phyloP scores from a whole-genome alignment of 2,888 invertebrate species.

The Tiliacea citrago region DNA sequence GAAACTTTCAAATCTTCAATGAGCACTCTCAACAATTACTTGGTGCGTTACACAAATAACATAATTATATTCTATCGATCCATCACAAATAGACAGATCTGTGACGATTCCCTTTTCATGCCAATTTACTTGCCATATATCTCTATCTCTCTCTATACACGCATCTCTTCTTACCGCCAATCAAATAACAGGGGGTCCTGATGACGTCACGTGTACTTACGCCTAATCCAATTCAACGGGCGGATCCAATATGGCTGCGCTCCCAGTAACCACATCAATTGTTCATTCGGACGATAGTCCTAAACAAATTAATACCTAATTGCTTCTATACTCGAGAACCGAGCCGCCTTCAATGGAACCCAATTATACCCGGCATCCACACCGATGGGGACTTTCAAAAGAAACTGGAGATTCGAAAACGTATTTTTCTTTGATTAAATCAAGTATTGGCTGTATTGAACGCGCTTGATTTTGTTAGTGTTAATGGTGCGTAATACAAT shows the following conservation, averaged over 20 bases:
- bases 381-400: constrained; percentile 52
- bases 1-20: background rate
- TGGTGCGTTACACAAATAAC: background rate
- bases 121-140: constrained; percentile 19
- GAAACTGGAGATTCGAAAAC: constrained; percentile 57
- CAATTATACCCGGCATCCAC: constrained; percentile 67
- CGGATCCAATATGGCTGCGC: constrained; percentile 57
- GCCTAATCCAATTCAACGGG: constrained; percentile 55
- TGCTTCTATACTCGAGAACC: constrained; percentile 66
- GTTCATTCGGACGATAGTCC: constrained; percentile 72
- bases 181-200: constrained; percentile 40
- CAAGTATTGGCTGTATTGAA: constrained; percentile 53
- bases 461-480: constrained; percentile 41
- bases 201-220: constrained; percentile 49
- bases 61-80: background rate
- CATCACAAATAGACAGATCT: background rate
- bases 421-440: constrained; percentile 72
- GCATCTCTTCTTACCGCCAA: constrained; percentile 24
- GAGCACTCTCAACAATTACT: background rate
- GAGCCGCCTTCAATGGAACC: constrained; percentile 65
- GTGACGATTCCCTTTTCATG: background rate
- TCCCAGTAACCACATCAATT: constrained; percentile 74
- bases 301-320: constrained; percentile 79
- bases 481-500: constrained; percentile 34
- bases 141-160: background rate